Base-by-base conservation (phyloP, 2,113 vertebrate genomes). In the Colistium nudipinnis region DNA sequence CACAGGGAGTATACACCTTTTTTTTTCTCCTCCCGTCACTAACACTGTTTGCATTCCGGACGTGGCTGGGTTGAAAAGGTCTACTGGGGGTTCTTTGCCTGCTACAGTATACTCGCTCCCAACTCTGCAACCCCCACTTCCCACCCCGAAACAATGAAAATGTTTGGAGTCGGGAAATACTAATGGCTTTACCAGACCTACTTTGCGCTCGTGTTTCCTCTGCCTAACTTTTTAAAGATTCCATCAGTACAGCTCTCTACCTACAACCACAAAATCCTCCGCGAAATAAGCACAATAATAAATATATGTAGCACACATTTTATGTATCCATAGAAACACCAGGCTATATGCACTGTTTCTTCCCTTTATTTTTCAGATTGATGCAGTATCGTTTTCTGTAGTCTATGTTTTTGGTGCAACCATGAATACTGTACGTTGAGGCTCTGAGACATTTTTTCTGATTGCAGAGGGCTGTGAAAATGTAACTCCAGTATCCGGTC, bases 1-100 rank as follows among this genome's bases (percentile, higher is more conserved):
- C 82, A 49, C 48, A 48, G 35, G 64, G 65, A 64, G 56, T 82
- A 59, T 72, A 71, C 24, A 48, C 41, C 43, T 67, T 52, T 64
- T 54, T 67, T 52, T 64, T 54, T 74, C 68, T 67, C 33, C 27
- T n/a, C 51, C 65, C 62, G 22, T 74, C 75, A 44, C 62, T 73
- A 54, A 75, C 71, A 75, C 13, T 77, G 53, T 57, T 54, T 85
- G 35, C 69, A 19, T 65, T 75, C 67, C 66, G 62, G 71, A 81
- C 56, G 27, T 35, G 72, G 53, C 66, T 59, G 63, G 76, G 75
- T 82, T 84, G 73, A 76, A 82, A 72, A 66, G 66, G 62, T 86
- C 81, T 51, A 4, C 52, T 79, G 82, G 73, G 57, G 33, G 48
- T 24, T 19, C 38, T 65, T 67, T 62, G 43, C 59, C 66, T 65